Evolutionary conservation across 2,888 invertebrate species (phyloP).

Genomic region (Tipula vernalis): DNA sequence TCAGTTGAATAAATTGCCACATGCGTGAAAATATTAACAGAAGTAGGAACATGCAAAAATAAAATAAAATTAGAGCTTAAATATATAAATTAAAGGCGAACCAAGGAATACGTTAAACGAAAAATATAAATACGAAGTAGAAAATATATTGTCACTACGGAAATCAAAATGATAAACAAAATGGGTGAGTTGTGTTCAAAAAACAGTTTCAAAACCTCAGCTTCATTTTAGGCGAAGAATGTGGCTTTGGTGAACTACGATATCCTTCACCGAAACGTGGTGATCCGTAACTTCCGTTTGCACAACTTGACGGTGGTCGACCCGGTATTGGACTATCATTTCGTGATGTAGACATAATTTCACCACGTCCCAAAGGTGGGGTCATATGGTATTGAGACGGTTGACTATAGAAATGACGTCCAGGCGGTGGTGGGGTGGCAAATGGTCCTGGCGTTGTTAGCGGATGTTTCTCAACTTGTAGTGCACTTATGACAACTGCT

Average conservation of each 20-base stretch:
- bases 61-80: neutral
- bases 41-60: neutral
- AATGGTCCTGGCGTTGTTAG: constrained; percentile 77
- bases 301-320: constrained; percentile 44
- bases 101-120: constrained; percentile 10
- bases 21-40: neutral
- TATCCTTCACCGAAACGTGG: constrained; percentile 42
- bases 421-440: constrained; percentile 54
- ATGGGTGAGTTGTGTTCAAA: constrained; percentile 14
- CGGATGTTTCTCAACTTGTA: constrained; percentile 87
- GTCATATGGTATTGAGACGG: constrained; percentile 51
- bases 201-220: constrained; percentile 49
- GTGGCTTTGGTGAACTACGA: constrained; percentile 49
- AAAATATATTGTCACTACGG: neutral
- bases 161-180: constrained; percentile 12
- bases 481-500: constrained; percentile 82
- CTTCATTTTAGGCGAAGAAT: constrained; percentile 85
- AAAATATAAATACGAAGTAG: neutral
- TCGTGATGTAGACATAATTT: constrained; percentile 22
- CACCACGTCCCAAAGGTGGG: constrained; percentile 47
- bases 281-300: constrained; percentile 46
- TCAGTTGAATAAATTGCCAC: neutral
- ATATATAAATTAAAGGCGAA: neutral
- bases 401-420: constrained; percentile 43
- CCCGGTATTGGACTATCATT: constrained; percentile 44